Base-by-base conservation (phyloP, 2,797 vertebrate genomes). In the Vespertilio murinus region DNA sequence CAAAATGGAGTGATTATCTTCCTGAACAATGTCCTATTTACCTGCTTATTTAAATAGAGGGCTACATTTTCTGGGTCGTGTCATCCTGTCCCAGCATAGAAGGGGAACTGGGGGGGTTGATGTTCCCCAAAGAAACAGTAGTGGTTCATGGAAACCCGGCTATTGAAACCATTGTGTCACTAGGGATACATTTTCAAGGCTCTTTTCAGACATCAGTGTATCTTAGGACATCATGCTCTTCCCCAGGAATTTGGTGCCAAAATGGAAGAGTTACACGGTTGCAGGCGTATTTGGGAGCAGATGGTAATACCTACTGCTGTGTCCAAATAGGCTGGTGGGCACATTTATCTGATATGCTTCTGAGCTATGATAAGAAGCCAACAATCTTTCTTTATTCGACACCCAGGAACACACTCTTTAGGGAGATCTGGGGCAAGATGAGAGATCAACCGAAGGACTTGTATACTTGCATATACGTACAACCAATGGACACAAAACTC, bases 291-390 rank as follows among this genome's bases (percentile, higher is more conserved):
- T 97, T 97, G 86, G 92, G 97, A 98, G 96, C 98, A 98, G 98
- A 98, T 98, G 98, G 98, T 95, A 96, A 97, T 98, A 96, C 93
- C 94, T 96, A 98, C 97, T 97, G 94, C 97, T 98, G 96, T 97
- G 97, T 98, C 97, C 98, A 98, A 98, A 96, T 97, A 97, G 95
- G 95, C 97, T 98, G 95, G 95, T 98, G 96, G 97, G 96, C 97
- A 97, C 96, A 97, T 97, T 98, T 98, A 97, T 97, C 94, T 95
- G 97, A 96, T 97, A 88, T 96, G 93, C 96, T 98, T 98, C 96
- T 97, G 96, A 97, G 91, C 95, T 90, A 74, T 35, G 64, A 82
- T 85, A 96, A 97, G 78, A 97, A 98, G 95, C 96, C 97, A 98
- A 95, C 85, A 67, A 96, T 97, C 88, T 95, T 97, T 96, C 91